These are phyloP conservation scores for Sycobia sp. DNA, from an alignment of 1,140 invertebrate species.

Conservation along the genomic window DNA sequence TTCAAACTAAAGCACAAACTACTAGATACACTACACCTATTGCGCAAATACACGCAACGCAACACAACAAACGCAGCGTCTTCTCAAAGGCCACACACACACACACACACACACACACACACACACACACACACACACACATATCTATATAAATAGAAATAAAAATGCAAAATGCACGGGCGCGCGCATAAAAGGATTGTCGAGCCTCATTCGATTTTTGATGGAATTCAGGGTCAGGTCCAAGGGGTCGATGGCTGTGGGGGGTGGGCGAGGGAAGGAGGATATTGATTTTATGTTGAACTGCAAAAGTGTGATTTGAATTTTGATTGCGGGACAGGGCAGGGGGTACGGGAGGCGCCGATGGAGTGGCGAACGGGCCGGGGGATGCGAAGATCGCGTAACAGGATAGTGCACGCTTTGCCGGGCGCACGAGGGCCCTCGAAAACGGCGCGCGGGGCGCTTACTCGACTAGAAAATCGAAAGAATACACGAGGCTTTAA, in stretches of 20 bases:
- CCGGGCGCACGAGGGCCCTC: constrained; percentile 58
- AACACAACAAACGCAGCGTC: no score
- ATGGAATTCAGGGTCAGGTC: constrained; percentile 48
- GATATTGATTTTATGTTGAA: constrained; percentile 62
- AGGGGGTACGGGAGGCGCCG: no score
- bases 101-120: no score
- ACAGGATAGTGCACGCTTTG: constrained; percentile 64
- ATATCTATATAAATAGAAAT: no score
- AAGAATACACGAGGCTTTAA: constrained; percentile 55
- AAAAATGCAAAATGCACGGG: constrained; percentile 11
- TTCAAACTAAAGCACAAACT: no score
- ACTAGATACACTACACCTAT: no score
- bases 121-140: no score
- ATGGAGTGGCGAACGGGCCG: no score
- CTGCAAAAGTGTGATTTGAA: constrained; percentile 63
- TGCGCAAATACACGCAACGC: no score
- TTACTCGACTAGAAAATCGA: constrained; percentile 61
- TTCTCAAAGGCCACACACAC: no score
- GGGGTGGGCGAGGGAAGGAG: no score
- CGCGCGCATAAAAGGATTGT: background rate
- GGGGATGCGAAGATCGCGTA: constrained; percentile 58
- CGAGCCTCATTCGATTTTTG: constrained; percentile 50
- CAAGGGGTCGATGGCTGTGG: no score
- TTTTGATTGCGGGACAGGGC: constrained; percentile 59
- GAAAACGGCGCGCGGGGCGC: constrained; percentile 52